Evolutionary conservation across 2,797 vertebrate genomes (phyloP).

Genomic region (Saxicola maurus): DNA sequence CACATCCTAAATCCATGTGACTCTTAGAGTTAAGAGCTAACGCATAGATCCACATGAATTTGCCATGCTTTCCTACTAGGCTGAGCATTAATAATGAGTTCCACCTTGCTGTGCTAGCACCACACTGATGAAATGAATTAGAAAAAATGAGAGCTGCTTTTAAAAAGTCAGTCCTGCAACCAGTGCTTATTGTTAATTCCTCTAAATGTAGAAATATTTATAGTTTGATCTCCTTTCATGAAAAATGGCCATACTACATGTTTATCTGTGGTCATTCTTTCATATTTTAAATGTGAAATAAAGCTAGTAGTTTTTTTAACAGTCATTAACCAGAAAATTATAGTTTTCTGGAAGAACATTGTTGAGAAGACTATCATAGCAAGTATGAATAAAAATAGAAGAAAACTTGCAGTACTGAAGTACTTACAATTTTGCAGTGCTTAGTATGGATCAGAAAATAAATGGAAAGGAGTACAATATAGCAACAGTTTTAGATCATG

Average conservation of each 20-base stretch:
- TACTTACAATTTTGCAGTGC: background rate
- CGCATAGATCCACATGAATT: background rate
- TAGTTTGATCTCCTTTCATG: background rate
- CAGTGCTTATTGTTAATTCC: background rate
- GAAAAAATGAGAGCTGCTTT: background rate
- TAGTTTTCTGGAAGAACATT: background rate
- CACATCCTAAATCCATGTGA: slow-evolving; percentile 23
- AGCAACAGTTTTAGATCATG: background rate
- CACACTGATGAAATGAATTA: background rate
- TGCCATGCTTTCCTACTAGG: slow-evolving; percentile 4
- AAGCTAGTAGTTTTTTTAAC: background rate
- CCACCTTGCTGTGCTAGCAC: slow-evolving; percentile 18
- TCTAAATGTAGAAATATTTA: background rate
- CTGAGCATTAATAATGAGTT: slow-evolving; percentile 9
- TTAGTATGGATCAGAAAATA: background rate
- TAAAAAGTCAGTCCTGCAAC: background rate
- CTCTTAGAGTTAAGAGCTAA: background rate
- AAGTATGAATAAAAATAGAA: background rate
- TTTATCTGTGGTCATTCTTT: background rate
- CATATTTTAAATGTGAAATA: background rate
- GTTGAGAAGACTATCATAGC: background rate
- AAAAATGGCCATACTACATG: background rate
- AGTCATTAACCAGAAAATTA: background rate
- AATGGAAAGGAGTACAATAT: background rate
- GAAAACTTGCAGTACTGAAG: background rate